Evolutionary conservation across 2,888 invertebrate genomes (phyloP).

Genomic region (Ethmia dodecea): DNA sequence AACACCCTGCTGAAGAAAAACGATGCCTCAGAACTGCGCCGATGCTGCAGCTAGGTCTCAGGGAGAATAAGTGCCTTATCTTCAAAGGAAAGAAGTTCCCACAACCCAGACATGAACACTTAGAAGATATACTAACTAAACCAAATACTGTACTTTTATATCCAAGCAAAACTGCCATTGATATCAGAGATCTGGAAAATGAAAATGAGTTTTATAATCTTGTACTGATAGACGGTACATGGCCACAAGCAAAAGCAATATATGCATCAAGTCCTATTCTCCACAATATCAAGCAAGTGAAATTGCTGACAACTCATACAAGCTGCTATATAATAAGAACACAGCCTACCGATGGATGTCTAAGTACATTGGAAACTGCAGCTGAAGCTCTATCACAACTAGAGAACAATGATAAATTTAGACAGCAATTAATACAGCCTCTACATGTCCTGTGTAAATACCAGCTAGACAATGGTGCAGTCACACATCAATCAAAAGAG

Average conservation of each 20-base stretch:
- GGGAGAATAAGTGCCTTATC: slow-evolving; percentile 85
- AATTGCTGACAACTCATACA: slow-evolving; percentile 82
- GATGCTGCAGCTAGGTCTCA: slow-evolving; percentile 89
- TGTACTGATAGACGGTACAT: slow-evolving; percentile 94
- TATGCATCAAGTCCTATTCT: slow-evolving; percentile 89
- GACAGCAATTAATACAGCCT: slow-evolving; percentile 84
- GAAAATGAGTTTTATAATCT: slow-evolving; percentile 82
- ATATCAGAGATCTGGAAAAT: slow-evolving; percentile 75
- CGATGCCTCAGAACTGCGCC: slow-evolving; percentile 92
- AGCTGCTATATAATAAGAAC: slow-evolving; percentile 96
- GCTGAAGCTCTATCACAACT: slow-evolving; percentile 87
- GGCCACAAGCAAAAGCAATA: slow-evolving; percentile 96
- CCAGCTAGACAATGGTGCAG: slow-evolving; percentile 94
- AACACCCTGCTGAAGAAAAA: slow-evolving; percentile 96
- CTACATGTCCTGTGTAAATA: slow-evolving; percentile 90
- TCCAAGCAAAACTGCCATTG: slow-evolving; percentile 86
- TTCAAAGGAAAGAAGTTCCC: slow-evolving; percentile 92
- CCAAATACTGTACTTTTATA: slow-evolving; percentile 87
- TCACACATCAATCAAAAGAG: slow-evolving; percentile 95
- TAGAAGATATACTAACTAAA: slow-evolving; percentile 81
- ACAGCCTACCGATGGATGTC: slow-evolving; percentile 93
- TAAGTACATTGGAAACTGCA: slow-evolving; percentile 94
- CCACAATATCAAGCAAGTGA: slow-evolving; percentile 87
- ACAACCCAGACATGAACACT: slow-evolving; percentile 78
- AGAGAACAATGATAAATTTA: slow-evolving; percentile 82